These are phyloP conservation scores for Nothobranchius furzeri DNA, from an alignment of 2,113 vertebrate genomes.

Conservation along the genomic window DNA sequence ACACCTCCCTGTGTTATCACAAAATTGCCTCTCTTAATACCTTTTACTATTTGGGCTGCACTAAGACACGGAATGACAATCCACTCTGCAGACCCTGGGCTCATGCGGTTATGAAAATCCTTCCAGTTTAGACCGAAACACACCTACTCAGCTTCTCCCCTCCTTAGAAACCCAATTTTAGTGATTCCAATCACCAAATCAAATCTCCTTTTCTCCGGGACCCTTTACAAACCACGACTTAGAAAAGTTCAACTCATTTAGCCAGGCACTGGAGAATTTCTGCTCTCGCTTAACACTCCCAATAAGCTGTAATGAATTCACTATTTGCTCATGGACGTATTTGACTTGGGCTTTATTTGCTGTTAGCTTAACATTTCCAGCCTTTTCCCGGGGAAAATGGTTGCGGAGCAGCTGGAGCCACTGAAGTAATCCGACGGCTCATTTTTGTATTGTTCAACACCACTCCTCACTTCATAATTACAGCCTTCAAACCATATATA, in stretches of 20 bases:
- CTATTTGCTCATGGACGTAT: constrained; percentile 61
- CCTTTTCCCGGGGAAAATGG: constrained; percentile 39
- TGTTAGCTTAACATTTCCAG: constrained; percentile 54
- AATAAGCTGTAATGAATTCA: constrained; percentile 59
- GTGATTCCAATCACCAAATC: constrained; percentile 53
- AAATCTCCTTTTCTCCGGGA: constrained; percentile 17
- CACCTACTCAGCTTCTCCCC: constrained; percentile 29
- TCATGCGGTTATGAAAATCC: constrained; percentile 51
- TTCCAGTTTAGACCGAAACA: constrained; percentile 51
- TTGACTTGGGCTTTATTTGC: constrained; percentile 51
- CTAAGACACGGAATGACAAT: constrained; percentile 31
- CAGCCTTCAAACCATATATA: constrained; percentile 30
- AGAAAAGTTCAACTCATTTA: constrained; percentile 64
- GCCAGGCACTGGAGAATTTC: constrained; percentile 32
- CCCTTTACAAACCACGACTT: constrained; percentile 48
- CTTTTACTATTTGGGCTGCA: constrained; percentile 21
- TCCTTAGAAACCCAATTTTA: constrained; percentile 34
- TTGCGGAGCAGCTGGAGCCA: constrained; percentile 18
- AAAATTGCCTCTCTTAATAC: constrained; percentile 43
- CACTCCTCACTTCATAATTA: neutral
- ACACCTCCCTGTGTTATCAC: constrained; percentile 43
- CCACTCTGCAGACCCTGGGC: constrained; percentile 25
- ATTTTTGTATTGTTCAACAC: constrained; percentile 20
- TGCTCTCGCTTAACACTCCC: constrained; percentile 40
- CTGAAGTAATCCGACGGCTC: constrained; percentile 11